Evolutionary conservation across 2,113 vertebrate genomes (phyloP), one percentile per base, ranked within the genome.

Genomic region (Riparia riparia): DNA sequence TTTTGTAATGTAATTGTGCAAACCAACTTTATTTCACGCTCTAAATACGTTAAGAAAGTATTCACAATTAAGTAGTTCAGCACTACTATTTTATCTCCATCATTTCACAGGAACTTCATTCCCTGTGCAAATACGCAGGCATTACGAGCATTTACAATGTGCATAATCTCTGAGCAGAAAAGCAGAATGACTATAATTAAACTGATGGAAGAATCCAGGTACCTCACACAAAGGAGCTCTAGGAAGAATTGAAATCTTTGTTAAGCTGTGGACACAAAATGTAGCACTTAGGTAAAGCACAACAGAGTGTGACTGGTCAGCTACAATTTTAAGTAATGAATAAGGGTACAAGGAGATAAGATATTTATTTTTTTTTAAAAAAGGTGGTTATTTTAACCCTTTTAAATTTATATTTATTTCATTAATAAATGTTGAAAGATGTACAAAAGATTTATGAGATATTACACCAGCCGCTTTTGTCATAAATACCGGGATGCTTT

Each of bases 181-280:
- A 76, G 42, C n/a, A 82, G 53, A 92, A 90, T 93, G 79, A 57
- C 63, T 90, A 6, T 93, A 85, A 92, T 80, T 90, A 90, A 87
- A 87, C 10, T 47, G 20, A 37, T 79, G 17, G 65, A 82, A 81
- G 24, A 79, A 76, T 68, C 74, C 66, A 71, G 11, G 34, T 71
- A 32, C 51, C 34, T 89, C 28, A 61, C 53, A 71, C 37, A 72
- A 81, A 78, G 29, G 28, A 82, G 29, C 49, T 50, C 4, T 47
- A 65, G 50, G 54, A 68, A 89, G 32, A 80, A 57, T 1, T 18
- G 8, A 80, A 93, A 17, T 60, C 12, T 87, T 82, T 79, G 15
- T 71, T 82, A 57, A 84, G 16, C n/a, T 92, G 2, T 29, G 16
- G 57, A 26, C 18, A 44, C 34, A 77, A 89, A 80, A 69, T 41